Percentiles rank a stretch among this genome's conserved stretches.
These are phyloP conservation scores for Betta splendens DNA, from an alignment of 2,797 vertebrate species.

Conservation along the genomic window DNA sequence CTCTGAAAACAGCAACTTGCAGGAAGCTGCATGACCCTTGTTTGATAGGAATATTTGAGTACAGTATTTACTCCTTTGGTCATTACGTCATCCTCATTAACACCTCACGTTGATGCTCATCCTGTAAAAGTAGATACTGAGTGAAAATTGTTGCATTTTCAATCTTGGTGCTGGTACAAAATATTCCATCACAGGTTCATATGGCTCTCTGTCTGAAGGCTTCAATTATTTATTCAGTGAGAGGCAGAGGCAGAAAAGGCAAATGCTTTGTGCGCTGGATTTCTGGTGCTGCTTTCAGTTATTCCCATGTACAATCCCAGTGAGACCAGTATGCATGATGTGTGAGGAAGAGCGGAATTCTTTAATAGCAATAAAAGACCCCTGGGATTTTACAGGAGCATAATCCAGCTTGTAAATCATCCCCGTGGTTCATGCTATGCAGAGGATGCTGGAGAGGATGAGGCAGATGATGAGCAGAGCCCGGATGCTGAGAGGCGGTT, in stretches of 20 bases:
- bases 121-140: constrained; percentile 49
- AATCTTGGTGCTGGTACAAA: constrained; percentile 55
- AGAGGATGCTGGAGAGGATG: constrained; percentile 56
- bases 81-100: constrained; percentile 67
- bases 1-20: constrained; percentile 11
- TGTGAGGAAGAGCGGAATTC: constrained; percentile 27
- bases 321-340: constrained; percentile 33
- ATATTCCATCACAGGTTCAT: constrained; percentile 41
- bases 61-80: no score
- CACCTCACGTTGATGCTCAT: constrained; percentile 65
- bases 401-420: constrained; percentile 47
- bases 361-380: constrained; percentile 42
- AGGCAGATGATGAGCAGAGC: constrained; percentile 49
- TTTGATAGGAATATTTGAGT: constrained; percentile 9
- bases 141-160: constrained; percentile 65
- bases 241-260: constrained; percentile 30
- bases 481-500: constrained; percentile 60
- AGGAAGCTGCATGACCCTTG: not conserved
- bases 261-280: constrained; percentile 37
- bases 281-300: constrained; percentile 32
- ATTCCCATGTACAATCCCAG: constrained; percentile 28
- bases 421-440: constrained; percentile 33
- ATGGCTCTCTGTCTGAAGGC: constrained; percentile 52
- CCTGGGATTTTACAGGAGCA: constrained; percentile 34
- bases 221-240: constrained; percentile 64